phyloP scores from a whole-genome alignment of 2,113 vertebrate genomes.

The Coryphaenoides rupestris region DNA sequence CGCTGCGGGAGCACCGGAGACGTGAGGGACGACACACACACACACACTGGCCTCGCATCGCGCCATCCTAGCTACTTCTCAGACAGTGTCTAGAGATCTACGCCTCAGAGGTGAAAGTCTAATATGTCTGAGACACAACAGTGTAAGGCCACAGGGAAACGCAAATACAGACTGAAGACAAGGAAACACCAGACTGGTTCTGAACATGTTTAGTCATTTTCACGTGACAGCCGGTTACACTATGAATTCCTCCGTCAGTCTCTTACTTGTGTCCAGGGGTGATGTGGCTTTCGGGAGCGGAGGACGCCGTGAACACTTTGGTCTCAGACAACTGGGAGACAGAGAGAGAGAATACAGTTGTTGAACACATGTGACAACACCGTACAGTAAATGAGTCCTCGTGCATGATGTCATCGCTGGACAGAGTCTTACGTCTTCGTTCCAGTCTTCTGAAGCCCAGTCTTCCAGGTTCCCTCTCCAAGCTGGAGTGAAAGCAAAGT shows the following conservation, averaged over 20 bases:
- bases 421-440: constrained; percentile 84
- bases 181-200: too few relatives aligned
- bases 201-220: too few relatives aligned
- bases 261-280: constrained; percentile 80
- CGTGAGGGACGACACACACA: not conserved
- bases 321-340: constrained; percentile 88
- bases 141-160: too few relatives aligned
- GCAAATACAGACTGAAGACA: too few relatives aligned
- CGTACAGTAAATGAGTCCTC: not conserved
- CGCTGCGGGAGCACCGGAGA: constrained; percentile 63
- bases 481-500: constrained; percentile 2
- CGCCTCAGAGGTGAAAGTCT: too few relatives aligned
- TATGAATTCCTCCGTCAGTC: too few relatives aligned
- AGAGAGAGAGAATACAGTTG: not conserved
- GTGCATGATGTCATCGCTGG: not conserved
- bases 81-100: too few relatives aligned
- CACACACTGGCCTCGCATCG: too few relatives aligned
- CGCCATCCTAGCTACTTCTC: too few relatives aligned
- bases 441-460: constrained; percentile 94
- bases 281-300: constrained; percentile 78
- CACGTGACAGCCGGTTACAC: too few relatives aligned
- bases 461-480: constrained; percentile 89
- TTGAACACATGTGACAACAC: not conserved
- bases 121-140: too few relatives aligned
- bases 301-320: constrained; percentile 94